A percentile compares a stretch with the other conserved stretches of the same genome.
Evolutionary conservation across 2,797 vertebrate species (phyloP).

Genomic region (Manis pentadactyla): DNA sequence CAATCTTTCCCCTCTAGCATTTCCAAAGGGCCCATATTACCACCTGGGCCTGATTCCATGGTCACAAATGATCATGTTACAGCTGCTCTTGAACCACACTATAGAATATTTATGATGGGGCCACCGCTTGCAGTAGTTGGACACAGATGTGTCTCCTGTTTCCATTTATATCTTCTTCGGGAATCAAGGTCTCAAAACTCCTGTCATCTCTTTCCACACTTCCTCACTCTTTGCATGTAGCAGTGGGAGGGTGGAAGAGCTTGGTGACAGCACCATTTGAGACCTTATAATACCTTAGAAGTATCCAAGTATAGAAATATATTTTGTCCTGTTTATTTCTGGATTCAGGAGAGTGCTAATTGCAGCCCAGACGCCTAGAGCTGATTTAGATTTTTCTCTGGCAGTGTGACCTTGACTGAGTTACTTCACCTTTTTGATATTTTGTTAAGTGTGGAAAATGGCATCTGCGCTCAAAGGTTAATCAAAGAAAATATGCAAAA

Average conservation of each 20-base stretch:
- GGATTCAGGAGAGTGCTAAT: background rate
- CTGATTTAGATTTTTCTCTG: conserved; percentile 37
- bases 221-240: background rate
- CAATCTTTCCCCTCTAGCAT: background rate
- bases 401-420: conserved; percentile 49
- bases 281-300: background rate
- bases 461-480: conserved; percentile 66
- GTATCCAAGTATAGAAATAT: background rate
- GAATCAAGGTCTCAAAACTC: background rate
- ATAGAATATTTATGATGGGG: background rate
- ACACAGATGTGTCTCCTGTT: background rate
- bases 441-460: conserved; percentile 59
- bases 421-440: conserved; percentile 57
- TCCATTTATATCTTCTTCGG: background rate
- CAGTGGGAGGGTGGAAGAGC: background rate
- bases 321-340: conserved; percentile 27
- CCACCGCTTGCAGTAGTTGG: background rate
- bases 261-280: background rate
- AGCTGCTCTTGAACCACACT: background rate
- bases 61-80: background rate
- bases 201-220: background rate
- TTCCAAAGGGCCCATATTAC: background rate
- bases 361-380: background rate
- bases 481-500: conserved; percentile 73
- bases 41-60: background rate